These are phyloP conservation scores for Conus canariensis DNA, from an alignment of 2,888 invertebrate species.

Conservation along the genomic window DNA sequence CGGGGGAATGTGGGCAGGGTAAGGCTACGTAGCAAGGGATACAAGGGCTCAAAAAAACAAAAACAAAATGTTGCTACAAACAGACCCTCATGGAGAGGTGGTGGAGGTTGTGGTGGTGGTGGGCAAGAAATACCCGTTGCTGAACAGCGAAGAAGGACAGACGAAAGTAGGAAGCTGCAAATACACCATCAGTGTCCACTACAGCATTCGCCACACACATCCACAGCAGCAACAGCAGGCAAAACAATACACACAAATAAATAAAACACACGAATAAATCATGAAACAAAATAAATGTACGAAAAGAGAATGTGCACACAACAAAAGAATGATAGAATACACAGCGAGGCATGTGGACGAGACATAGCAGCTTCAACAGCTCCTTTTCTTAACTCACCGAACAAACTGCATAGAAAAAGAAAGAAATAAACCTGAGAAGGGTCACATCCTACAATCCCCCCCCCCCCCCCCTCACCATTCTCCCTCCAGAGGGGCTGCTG, in stretches of 20 bases:
- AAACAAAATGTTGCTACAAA: neutral
- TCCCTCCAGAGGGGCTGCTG: too few relatives aligned
- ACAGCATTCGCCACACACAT: neutral
- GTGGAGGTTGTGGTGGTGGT: conserved; percentile 24
- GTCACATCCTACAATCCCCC: too few relatives aligned
- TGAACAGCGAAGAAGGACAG: conserved; percentile 27
- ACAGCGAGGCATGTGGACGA: too few relatives aligned
- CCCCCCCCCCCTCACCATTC: too few relatives aligned
- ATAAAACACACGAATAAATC: neutral
- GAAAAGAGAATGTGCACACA: neutral
- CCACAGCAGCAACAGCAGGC: neutral
- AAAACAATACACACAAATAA: neutral
- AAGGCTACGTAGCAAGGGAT: neutral
- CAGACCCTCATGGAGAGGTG: conserved; percentile 22
- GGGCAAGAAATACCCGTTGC: conserved; percentile 22
- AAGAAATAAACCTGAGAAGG: neutral
- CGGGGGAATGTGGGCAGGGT: too few relatives aligned
- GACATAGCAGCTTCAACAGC: too few relatives aligned
- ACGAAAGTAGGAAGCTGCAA: conserved; percentile 20
- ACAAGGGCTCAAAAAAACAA: neutral
- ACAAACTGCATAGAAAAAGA: neutral
- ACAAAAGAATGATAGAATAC: neutral
- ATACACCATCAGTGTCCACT: neutral
- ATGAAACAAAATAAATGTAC: neutral
- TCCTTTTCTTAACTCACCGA: neutral